Base-by-base conservation (phyloP, 2,888 invertebrate genomes). In the Dendrolimus pini region DNA sequence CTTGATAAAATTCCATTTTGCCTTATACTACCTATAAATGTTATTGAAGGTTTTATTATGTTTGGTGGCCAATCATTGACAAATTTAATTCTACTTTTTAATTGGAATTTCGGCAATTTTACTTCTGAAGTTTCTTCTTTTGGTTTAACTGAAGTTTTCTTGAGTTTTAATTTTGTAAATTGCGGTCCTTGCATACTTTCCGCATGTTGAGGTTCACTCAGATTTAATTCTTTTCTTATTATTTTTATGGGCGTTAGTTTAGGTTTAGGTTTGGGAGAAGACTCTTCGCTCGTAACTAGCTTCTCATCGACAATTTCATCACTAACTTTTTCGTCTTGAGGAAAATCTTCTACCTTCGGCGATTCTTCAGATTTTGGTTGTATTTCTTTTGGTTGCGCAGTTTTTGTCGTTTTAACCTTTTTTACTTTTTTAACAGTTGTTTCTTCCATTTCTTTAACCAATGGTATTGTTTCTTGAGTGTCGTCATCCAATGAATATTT, bases 21-120 rank as follows among this genome's bases (percentile, higher is more conserved):
- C 63, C 92, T 92, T 14, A 92, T 66, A 57, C 92, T 92, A 58
- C 93, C 92, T 59, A 95, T 81, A 55, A 83, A 77, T 3, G 85
- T 90, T 6, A 94, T 72, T 41, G 86, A 72, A 1, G 93, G 92
- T 60, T 86, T 83, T 54, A 92, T 77, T 53, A 90, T 79, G 61
- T 90, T 81, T 6, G 95, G 93, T 12, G 95, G 93, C 89, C 93
- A 95, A 61, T 94, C 93, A 55, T 88, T 79, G 12, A 91, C 62
- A 66, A 92, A 92, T 56, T 84, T 92, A 9, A 96, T 94, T 64
- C 94, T 91, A 75, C 95, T 96, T 72, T 95, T 95, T 1, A 96
- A 82, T 71, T 94, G 92, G 63, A 95, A 92, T 75, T 94, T 95
- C 1, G 94, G 95, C 56, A 95, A 80, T 62, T 82, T 80, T 0